Evolutionary conservation across 1,140 invertebrate species (phyloP).

Genomic region (Trichogramma pretiosum): DNA sequence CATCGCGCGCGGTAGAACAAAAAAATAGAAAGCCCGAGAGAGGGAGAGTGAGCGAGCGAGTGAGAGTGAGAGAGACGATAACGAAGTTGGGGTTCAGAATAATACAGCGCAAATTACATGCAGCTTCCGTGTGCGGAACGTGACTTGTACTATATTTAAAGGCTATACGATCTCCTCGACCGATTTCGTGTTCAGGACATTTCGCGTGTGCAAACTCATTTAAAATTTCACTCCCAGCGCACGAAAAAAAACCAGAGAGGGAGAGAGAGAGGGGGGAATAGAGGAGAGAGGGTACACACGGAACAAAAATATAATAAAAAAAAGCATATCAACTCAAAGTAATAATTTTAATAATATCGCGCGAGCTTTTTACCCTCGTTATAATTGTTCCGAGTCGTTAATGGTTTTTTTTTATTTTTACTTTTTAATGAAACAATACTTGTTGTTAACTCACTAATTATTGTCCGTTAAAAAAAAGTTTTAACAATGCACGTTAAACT

Average conservation of each 20-base stretch:
- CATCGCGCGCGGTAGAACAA: no score
- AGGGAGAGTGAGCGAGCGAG: no score
- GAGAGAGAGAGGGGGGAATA: background rate
- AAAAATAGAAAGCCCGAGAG: background rate
- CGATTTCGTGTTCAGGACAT: conserved; percentile 10
- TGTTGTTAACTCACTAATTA: no score
- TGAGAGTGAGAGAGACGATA: background rate
- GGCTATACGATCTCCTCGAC: background rate
- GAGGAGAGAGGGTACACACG: background rate
- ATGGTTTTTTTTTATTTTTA: conserved; percentile 4
- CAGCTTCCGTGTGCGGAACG: conserved; percentile 21
- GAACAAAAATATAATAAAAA: no score
- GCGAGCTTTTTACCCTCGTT: conserved; percentile 2
- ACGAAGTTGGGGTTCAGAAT: conserved; percentile 13
- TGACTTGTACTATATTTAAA: conserved; percentile 16
- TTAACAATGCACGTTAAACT: no score
- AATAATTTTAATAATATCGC: conserved; percentile 16
- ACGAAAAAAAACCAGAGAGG: no score
- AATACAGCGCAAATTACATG: conserved; percentile 25
- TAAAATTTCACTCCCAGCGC: no score
- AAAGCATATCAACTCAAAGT: no score
- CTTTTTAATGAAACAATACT: no score
- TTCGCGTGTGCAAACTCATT: conserved; percentile 17
- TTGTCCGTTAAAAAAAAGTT: background rate
- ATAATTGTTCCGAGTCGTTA: background rate